Base-by-base conservation (phyloP, 2,797 vertebrate genomes). In the Tadarida brasiliensis region DNA sequence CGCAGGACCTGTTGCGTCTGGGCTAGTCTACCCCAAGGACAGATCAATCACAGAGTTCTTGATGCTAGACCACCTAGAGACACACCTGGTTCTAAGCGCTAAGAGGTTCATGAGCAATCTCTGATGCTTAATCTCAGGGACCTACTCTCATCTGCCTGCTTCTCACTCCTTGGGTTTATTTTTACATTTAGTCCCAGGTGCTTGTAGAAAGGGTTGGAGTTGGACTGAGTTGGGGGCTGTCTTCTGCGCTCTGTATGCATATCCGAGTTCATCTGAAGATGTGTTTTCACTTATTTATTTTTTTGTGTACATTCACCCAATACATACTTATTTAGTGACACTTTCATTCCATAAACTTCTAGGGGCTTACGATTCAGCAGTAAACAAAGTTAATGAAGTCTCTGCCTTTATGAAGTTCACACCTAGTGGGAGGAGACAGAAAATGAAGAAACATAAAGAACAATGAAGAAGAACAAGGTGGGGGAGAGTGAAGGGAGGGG, bases 191-290 rank as follows among this genome's bases (percentile, higher is more conserved):
- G 28, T 28, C 44, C 87, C 5, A 3, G 3, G n/a, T 26, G 35
- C 59, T 65, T 12, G 3, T 77, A 44, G 12, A 51, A 88, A 93
- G 65, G 4, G 4, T 19, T 51, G 10, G 8, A 5, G 61, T 28
- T 49, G 22, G n/a, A 14, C 61, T 16, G 20, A 77, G 49, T 1
- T 12, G 11, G 56, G 26, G 9, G 47, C 8, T 14, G 3, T 28
- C 44, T 61, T 51, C 54, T 51, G 33, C 4, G 0, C 3, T 67
- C 39, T 26, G 7, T 20, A 0, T 39, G 12, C 1, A 14, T 12
- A 35, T 67, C 24, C 67, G 20, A 56, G n/a, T 10, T 47, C 51
- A 20, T 0, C 0, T 20, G 14, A 33, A 22, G 26, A 14, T 22
- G 35, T 82, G 26, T 28, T 12, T 33, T 33, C 9, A 49, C 39